These are phyloP conservation scores for Andrena bucephala DNA, from an alignment of 2,888 invertebrate species.

Conservation along the genomic window DNA sequence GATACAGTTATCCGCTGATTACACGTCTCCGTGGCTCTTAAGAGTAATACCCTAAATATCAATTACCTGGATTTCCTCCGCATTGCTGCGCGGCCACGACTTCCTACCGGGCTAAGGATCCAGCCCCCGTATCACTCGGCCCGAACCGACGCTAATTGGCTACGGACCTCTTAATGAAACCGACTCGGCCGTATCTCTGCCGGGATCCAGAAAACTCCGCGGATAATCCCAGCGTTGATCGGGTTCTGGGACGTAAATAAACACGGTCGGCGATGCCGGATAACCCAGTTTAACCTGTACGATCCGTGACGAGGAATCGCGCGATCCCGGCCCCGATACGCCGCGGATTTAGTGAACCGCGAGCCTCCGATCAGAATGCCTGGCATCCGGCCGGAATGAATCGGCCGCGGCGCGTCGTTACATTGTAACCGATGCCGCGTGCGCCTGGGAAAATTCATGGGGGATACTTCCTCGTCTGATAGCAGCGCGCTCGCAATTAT, in stretches of 20 bases:
- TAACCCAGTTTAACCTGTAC: constrained; percentile 46
- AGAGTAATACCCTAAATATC: constrained; percentile 64
- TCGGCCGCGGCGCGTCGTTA: constrained; percentile 11
- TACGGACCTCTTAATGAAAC: constrained; percentile 57
- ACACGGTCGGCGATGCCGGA: constrained; percentile 10
- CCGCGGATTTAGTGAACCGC: constrained; percentile 10
- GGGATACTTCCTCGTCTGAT: constrained; percentile 29
- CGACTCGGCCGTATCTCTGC: constrained; percentile 22
- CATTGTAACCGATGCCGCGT: constrained; percentile 21
- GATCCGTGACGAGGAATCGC: constrained; percentile 18
- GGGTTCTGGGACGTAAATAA: constrained; percentile 33
- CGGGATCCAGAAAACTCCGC: constrained; percentile 33
- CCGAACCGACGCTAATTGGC: constrained; percentile 61
- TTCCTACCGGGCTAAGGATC: constrained; percentile 23
- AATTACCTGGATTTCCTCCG: constrained; percentile 55
- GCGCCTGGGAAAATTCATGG: constrained; percentile 37
- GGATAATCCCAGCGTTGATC: constrained; percentile 33
- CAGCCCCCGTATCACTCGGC: constrained; percentile 33
- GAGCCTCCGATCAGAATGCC: constrained; percentile 21
- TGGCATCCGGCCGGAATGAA: constrained; percentile 4
- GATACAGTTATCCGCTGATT: constrained; percentile 63
- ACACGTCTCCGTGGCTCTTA: constrained; percentile 39
- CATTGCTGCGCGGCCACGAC: constrained; percentile 34
- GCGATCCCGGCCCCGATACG: constrained; percentile 28
- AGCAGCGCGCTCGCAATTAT: constrained; percentile 24